Evolutionary conservation across 2,797 vertebrate genomes (phyloP), one percentile per base, ranked within the genome.

Genomic region (Xenentodon cancila): DNA sequence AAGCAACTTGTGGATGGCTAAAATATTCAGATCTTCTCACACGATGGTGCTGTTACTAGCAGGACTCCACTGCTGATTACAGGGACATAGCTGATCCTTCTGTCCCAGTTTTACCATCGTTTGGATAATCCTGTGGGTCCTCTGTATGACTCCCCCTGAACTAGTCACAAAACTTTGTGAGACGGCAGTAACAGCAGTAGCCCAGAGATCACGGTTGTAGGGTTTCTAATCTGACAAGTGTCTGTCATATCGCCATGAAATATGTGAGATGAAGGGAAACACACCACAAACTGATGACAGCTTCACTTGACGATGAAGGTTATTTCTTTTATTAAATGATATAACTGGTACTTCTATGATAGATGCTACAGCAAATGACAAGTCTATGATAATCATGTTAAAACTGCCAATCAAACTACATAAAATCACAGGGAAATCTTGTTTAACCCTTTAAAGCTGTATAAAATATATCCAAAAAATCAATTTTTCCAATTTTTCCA

Each of bases 21-120:
- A 19, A 46, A 19, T n/a, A 19, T 19, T 12, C 20, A 12, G 18
- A 48, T 48, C 11, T 19, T 22, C 20, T 22, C 11, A 2, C 18
- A 11, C 59, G 27, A 18, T 5, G 37, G 8, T 5, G 42, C 13
- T 34, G 32, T 46, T 16, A n/a, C 51, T 56, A 54, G 65, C 58
- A 64, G 68, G 57, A 69, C 55, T 74, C 57, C 60, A 42, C 20
- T 49, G 46, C 30, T 67, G 75, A 90, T 87, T 81, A 79, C 44
- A 83, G 59, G 47, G 63, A 57, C 67, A 73, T 22, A 73, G 25
- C 44, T 85, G 88, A 88, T 88, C 84, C 49, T 66, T 44, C 70
- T 86, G 86, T 86, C 83, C 87, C 75, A 88, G 73, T 91, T 87
- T 71, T 55, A 72, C 67, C 69, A 68, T 72, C 84, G 78, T 82